These are phyloP conservation scores for Anguilla rostrata DNA, from an alignment of 2,113 vertebrate genomes.

Conservation along the genomic window DNA sequence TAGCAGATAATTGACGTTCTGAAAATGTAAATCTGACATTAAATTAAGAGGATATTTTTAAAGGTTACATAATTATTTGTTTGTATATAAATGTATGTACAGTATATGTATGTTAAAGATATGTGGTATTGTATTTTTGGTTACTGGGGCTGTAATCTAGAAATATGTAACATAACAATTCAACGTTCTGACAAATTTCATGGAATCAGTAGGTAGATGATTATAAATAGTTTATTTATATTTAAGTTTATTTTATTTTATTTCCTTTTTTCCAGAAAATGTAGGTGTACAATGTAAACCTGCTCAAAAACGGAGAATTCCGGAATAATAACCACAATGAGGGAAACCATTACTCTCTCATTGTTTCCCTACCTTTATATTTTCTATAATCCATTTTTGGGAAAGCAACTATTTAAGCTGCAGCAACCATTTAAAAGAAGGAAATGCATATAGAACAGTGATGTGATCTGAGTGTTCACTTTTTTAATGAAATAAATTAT, in stretches of 20 bases:
- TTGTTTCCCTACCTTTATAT: background rate
- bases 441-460: conserved; percentile 17
- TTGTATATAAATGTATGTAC: background rate
- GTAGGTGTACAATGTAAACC: background rate
- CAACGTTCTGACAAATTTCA: background rate
- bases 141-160: background rate
- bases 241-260: background rate
- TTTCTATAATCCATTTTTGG: background rate
- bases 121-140: background rate
- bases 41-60: background rate
- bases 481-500: conserved; percentile 32
- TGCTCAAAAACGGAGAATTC: background rate
- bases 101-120: background rate
- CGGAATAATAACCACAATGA: background rate
- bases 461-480: conserved; percentile 23
- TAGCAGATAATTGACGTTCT: background rate
- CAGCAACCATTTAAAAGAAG: background rate
- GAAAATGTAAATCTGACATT: background rate
- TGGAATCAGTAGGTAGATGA: background rate
- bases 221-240: background rate
- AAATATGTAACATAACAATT: background rate
- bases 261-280: background rate
- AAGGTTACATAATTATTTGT: background rate
- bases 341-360: background rate
- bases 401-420: background rate